Evolutionary conservation across 2,113 vertebrate genomes (phyloP).

Genomic region (Bos javanicus): DNA sequence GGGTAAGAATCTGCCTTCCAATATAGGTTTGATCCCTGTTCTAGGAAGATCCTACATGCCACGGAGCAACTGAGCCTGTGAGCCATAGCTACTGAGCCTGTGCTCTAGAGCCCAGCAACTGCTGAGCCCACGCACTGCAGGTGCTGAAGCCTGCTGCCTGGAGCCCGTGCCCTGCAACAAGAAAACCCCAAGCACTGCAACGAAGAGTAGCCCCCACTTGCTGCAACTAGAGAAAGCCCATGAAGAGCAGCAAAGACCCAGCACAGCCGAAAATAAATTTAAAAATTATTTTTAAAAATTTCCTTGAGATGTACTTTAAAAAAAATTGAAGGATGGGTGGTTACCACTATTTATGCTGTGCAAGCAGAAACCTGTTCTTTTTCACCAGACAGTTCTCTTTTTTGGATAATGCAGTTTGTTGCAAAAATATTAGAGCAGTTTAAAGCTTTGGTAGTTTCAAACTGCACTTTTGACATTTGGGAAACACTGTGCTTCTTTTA

Average conservation of each 20-base stretch:
- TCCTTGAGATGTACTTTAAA: neutral
- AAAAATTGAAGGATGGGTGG: neutral
- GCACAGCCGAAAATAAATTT: fast-evolving
- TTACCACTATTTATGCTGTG: neutral
- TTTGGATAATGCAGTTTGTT: neutral
- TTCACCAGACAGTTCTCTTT: neutral
- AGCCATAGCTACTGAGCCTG: neutral
- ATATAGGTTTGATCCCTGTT: neutral
- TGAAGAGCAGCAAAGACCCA: neutral
- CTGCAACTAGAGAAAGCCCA: neutral
- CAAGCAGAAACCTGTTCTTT: neutral
- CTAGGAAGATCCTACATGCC: neutral
- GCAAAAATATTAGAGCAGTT: neutral
- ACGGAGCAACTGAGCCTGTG: neutral
- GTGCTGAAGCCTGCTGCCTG: neutral
- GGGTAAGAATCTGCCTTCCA: neutral
- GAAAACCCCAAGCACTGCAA: neutral
- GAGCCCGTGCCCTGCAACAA: neutral
- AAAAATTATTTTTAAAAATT: neutral
- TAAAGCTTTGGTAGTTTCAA: neutral
- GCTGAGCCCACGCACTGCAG: fast-evolving
- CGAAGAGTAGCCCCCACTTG: neutral
- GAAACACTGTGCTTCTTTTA: neutral
- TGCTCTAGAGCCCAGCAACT: neutral
- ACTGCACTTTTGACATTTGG: neutral